Evolutionary conservation across 2,888 invertebrate species (phyloP), one percentile per base, ranked within the genome.

Genomic region (Melanchra persicariae): DNA sequence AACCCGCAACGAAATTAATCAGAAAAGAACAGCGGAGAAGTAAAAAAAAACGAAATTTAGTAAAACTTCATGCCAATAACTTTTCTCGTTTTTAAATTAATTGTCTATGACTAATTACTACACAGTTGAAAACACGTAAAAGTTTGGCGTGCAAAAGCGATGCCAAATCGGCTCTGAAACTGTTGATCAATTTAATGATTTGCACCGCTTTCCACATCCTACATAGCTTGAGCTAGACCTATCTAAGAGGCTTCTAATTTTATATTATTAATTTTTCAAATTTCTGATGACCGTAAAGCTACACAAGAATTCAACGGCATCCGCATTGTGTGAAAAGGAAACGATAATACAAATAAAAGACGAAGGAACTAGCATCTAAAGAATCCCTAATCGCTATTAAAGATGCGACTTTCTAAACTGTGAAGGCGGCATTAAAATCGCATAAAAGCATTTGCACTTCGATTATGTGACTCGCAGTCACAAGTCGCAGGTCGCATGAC

Each of bases 351-450:
- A 51, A 62, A 68, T 64, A 61, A 65, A 76, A 77, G 9, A 22
- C 68, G 24, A 68, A 77, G 77, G 51, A 65, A 59, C 19, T 10
- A 47, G 22, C 54, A 55, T 62, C 64, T 62, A 43, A 68, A 59
- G 64, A 67, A 81, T 74, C 70, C 79, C 74, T 66, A 68, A 70
- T 82, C 74, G 52, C 52, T 55, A 55, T 55, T 79, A 72, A 80
- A 82, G 74, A 67, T 72, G 76, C 74, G 62, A 82, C 88, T 88
- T 88, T 88, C 88, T 85, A 87, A 85, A 80, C 70, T 60, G 55
- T 80, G 74, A 66, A 71, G 74, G 77, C 74, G 68, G 62, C 73
- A 77, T 85, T 78, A 77, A 73, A 72, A 62, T 76, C 67, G 24
- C 70, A 83, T 72, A 74, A 70, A 72, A 77, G 65, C 67, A 72